These are phyloP conservation scores for Microcaecilia unicolor DNA, from an alignment of 2,797 vertebrate species.

Conservation along the genomic window DNA sequence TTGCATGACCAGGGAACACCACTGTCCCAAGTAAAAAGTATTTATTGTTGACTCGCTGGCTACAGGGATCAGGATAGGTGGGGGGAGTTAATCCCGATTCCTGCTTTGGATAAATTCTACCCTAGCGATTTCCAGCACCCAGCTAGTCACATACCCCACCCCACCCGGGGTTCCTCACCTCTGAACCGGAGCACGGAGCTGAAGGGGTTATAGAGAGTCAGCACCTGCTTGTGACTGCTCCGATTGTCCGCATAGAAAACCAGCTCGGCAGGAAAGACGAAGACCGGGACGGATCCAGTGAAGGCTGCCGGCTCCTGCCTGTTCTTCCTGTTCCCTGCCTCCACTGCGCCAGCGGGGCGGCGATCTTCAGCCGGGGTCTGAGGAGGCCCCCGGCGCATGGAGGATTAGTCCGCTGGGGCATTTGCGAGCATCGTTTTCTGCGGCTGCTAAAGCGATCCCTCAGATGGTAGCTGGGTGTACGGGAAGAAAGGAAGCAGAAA, in stretches of 20 bases:
- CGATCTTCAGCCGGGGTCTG: conserved; percentile 1
- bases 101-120: too few species aligned
- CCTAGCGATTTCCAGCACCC: too few species aligned
- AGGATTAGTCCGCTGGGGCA: not conserved
- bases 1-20: too few species aligned
- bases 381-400: not conserved
- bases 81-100: too few species aligned
- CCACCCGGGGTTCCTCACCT: conserved; percentile 17
- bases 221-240: conserved; percentile 40
- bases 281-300: conserved; percentile 25
- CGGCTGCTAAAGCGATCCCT: too few species aligned
- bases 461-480: too few species aligned
- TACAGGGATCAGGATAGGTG: too few species aligned
- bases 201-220: conserved; percentile 60
- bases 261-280: conserved; percentile 45
- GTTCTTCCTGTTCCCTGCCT: not conserved
- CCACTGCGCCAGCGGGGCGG: not conserved
- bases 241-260: conserved; percentile 43
- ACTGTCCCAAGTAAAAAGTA: too few species aligned
- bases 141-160: too few species aligned
- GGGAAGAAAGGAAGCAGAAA: too few species aligned
- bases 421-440: not conserved
- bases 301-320: not conserved
- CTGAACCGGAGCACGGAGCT: conserved; percentile 46
- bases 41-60: too few species aligned